A percentile compares a stretch with the other conserved stretches of the same genome.
Conservation (phyloP, 1,140 invertebrate species). For the Leptoteleia sp. region DNA sequence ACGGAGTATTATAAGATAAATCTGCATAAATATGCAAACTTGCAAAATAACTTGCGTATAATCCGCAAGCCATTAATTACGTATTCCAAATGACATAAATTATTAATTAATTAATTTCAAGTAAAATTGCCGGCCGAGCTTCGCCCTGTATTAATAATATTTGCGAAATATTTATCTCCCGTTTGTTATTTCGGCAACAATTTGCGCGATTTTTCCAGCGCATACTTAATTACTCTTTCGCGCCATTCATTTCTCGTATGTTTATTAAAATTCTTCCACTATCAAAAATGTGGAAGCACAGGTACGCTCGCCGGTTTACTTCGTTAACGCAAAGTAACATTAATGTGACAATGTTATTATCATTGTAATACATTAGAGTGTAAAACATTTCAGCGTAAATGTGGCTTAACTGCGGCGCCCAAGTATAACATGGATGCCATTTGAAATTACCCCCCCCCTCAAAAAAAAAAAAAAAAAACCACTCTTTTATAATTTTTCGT, state of each 20-base stretch:
- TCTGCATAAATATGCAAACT: no score
- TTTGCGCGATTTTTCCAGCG: slow-evolving; percentile 2
- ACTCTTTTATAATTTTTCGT: no score
- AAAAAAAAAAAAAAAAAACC: no score
- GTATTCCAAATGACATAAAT: no score
- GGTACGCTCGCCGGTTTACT: slow-evolving; percentile 6
- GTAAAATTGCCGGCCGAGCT: background rate
- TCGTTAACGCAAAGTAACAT: slow-evolving; percentile 51
- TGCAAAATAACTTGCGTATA: no score
- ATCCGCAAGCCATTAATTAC: no score
- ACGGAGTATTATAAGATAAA: no score
- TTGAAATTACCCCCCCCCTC: slow-evolving; percentile 17
- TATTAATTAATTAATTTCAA: background rate
- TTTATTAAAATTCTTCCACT: slow-evolving; percentile 36
- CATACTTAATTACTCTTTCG: slow-evolving; percentile 5
- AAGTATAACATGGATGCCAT: slow-evolving; percentile 12
- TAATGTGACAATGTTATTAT: slow-evolving; percentile 53
- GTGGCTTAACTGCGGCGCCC: slow-evolving; percentile 4
- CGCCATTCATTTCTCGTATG: slow-evolving; percentile 14
- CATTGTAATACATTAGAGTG: slow-evolving; percentile 26
- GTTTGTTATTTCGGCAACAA: background rate
- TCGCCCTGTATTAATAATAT: background rate
- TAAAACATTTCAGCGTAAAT: slow-evolving; percentile 33
- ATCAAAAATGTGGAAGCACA: slow-evolving; percentile 1
- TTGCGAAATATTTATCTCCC: background rate